Base-by-base conservation (phyloP, 1,140 invertebrate species). In the Atta texana region DNA sequence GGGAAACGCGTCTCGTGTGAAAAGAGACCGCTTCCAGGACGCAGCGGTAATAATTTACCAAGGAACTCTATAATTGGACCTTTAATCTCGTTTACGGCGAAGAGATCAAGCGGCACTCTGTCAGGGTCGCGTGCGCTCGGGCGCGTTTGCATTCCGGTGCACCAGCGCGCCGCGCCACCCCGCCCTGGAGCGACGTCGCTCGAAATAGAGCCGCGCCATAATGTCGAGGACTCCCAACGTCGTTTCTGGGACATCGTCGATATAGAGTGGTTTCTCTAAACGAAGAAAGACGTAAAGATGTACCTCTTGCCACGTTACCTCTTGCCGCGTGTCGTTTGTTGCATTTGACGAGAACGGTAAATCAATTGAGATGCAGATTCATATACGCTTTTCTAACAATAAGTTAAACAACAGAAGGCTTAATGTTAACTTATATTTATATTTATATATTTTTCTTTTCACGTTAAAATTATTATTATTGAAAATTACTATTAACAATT, bases 91-190 rank as follows among this genome's bases (percentile, higher is more conserved):
- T 91, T 91, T 91, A 89, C 90, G 74, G 87, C 78, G 85, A 90
- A 87, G 89, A 90, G 89, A 91, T 91, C 85, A 85, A 91, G 90
- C 77, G 66, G 89, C 82, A 91, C 89, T 91, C 90, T 91, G 90
- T 91, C 90, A 91, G 90, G 90, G 90, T 91, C 90, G 87, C 87
- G 90, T 85, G 69, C 77, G 78, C 49, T 44, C 57, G 64, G 75
- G 74, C 80, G 63, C 61, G 69, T 68, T 59, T 57, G 63, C 89
- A 91, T 91, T 91, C 90, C 90, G 80, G 39, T 87, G 72, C 89
- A 89, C 39, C 87, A 2, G 18, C 18, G 55, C 55, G n/a, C 2
- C 55, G 55, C 18, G n/a, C 55, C 55, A n/a, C 2, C 55, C 39
- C 55, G 55, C 2, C 55, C 39, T 44, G 39, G 39, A 44, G 53